Evolutionary conservation across 2,113 vertebrate genomes (phyloP).

Genomic region (Puma concolor): DNA sequence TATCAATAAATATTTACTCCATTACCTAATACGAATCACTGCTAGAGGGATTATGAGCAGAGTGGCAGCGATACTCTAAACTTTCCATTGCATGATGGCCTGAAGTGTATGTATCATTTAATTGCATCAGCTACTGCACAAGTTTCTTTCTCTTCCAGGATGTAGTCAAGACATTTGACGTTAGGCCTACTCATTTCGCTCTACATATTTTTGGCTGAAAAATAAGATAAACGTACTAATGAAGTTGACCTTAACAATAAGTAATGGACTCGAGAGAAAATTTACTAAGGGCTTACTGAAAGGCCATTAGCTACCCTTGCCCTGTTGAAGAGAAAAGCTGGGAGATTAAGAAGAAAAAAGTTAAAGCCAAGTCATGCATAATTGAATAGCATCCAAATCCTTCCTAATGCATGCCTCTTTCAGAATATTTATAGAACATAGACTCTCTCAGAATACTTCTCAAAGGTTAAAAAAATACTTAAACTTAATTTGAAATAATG

Average conservation of each 20-base stretch:
- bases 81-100: neutral
- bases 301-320: slow-evolving; percentile 63
- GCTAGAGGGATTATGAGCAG: neutral
- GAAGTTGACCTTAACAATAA: slow-evolving; percentile 71
- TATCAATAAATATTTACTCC: slow-evolving; percentile 34
- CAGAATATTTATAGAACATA: neutral
- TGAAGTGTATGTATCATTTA: neutral
- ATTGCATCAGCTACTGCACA: neutral
- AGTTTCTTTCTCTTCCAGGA: slow-evolving; percentile 59
- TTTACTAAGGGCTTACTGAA: slow-evolving; percentile 73
- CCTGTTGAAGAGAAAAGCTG: slow-evolving; percentile 39
- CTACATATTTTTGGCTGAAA: slow-evolving; percentile 56
- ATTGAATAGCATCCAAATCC: slow-evolving; percentile 22
- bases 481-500: slow-evolving; percentile 57
- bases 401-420: neutral
- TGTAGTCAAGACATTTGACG: neutral
- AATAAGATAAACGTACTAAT: slow-evolving; percentile 60
- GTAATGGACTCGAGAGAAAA: slow-evolving; percentile 52
- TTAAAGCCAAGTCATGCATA: slow-evolving; percentile 52
- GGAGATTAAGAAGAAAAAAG: slow-evolving; percentile 71
- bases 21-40: neutral
- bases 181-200: neutral
- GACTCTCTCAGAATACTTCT: slow-evolving; percentile 21
- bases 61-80: neutral
- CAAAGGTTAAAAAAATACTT: slow-evolving; percentile 34